Evolutionary conservation across 2,113 vertebrate genomes (phyloP).

Genomic region (Nesoenas mayeri): DNA sequence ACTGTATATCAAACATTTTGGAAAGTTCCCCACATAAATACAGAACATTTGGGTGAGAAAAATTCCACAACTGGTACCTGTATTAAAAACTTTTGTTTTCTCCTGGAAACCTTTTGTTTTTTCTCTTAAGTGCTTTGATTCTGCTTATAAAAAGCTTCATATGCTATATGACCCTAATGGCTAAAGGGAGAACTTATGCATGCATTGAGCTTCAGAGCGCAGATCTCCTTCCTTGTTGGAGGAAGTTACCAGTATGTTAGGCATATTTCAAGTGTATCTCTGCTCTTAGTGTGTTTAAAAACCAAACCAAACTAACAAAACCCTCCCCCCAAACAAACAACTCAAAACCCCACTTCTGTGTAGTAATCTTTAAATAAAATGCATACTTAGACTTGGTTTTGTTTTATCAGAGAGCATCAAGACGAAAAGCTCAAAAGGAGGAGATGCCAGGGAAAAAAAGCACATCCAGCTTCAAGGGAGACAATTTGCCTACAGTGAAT

Average conservation of each 20-base stretch:
- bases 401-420: background rate
- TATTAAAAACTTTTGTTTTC: background rate
- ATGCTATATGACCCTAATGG: fast-evolving
- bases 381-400: background rate
- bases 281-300: background rate
- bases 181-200: background rate
- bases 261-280: background rate
- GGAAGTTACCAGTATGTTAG: background rate
- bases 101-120: background rate
- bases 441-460: background rate
- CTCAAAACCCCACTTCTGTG: fast-evolving
- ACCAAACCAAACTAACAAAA: fast-evolving
- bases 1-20: background rate
- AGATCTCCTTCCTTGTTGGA: background rate
- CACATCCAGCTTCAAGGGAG: background rate
- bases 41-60: fast-evolving
- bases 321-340: too few relatives aligned
- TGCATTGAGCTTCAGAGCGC: background rate
- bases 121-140: background rate
- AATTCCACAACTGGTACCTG: background rate
- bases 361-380: background rate
- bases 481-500: background rate
- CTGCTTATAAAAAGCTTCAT: background rate
- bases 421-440: background rate
- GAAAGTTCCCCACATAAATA: background rate